Conservation (phyloP, 2,797 vertebrate genomes). For the Lithobates pipiens region DNA sequence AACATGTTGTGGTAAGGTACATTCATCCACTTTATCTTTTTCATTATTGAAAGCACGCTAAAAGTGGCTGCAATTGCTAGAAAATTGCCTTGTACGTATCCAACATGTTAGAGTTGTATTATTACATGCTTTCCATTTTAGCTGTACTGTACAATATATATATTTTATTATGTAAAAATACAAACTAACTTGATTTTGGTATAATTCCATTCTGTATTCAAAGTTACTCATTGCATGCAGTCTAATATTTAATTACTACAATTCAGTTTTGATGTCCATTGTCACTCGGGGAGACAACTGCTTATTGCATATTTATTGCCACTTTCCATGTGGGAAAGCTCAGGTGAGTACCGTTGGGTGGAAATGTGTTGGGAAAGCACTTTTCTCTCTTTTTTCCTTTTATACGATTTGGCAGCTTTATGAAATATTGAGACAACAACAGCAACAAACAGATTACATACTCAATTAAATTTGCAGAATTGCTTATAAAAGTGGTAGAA, state of each 20-base stretch:
- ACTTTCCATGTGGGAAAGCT: constrained; percentile 33
- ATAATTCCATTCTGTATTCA: not conserved
- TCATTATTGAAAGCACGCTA: no score
- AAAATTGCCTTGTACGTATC: no score
- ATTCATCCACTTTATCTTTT: no score
- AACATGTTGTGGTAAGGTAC: no score
- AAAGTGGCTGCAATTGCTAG: no score
- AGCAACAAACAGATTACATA: constrained; percentile 35
- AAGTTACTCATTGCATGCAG: not conserved
- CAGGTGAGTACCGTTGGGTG: constrained; percentile 20
- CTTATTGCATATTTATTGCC: constrained; percentile 55
- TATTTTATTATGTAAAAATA: not conserved
- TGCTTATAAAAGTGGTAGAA: constrained; percentile 19
- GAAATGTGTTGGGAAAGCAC: constrained; percentile 23
- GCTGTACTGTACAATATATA: not conserved
- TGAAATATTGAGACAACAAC: constrained; percentile 47
- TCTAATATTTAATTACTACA: constrained; percentile 36
- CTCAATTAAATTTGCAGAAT: constrained; percentile 32
- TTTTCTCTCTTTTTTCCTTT: constrained; percentile 23
- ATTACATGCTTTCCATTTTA: not conserved
- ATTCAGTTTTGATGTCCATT: constrained; percentile 35
- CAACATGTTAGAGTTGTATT: not conserved
- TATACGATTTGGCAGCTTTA: constrained; percentile 24
- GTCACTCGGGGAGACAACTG: constrained; percentile 22
- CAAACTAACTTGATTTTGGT: not conserved